These are phyloP conservation scores for Scaptomyza caliginosa DNA, from an alignment of 2,888 invertebrate species.

Conservation along the genomic window DNA sequence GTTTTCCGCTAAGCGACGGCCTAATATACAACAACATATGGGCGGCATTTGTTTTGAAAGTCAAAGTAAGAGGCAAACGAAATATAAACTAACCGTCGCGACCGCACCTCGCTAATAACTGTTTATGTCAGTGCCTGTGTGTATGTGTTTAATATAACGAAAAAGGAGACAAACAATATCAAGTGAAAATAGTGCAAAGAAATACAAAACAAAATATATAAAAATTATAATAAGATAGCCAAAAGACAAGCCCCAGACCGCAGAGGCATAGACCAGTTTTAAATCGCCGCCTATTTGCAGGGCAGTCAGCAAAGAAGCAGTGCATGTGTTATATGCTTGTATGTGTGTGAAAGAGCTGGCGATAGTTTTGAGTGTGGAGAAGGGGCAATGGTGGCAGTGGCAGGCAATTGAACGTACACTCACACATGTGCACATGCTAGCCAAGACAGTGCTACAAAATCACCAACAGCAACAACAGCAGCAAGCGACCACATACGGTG, in stretches of 20 bases:
- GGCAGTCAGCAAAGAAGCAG: constrained; percentile 55
- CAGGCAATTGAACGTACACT: constrained; percentile 59
- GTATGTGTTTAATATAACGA: constrained; percentile 21
- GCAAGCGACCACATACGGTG: constrained; percentile 77
- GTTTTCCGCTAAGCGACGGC: constrained; percentile 58
- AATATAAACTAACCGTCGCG: constrained; percentile 60
- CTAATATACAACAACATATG: constrained; percentile 50
- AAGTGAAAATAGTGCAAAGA: constrained; percentile 69
- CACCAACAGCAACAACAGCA: constrained; percentile 46
- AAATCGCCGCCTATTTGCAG: constrained; percentile 76
- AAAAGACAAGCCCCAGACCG: constrained; percentile 60
- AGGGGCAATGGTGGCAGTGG: constrained; percentile 54
- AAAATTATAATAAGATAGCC: constrained; percentile 69
- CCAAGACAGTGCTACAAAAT: constrained; percentile 54
- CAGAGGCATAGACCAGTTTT: constrained; percentile 67
- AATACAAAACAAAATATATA: constrained; percentile 23
- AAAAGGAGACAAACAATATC: constrained; percentile 50
- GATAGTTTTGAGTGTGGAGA: constrained; percentile 56
- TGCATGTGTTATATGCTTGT: constrained; percentile 45
- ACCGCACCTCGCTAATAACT: constrained; percentile 67
- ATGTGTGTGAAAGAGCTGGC: constrained; percentile 53
- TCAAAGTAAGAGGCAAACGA: constrained; percentile 64
- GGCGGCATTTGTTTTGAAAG: constrained; percentile 76
- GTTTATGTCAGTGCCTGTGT: constrained; percentile 38
- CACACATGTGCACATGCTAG: constrained; percentile 55